phyloP scores from a whole-genome alignment of 2,888 invertebrate species.

The Leucoma salicis region DNA sequence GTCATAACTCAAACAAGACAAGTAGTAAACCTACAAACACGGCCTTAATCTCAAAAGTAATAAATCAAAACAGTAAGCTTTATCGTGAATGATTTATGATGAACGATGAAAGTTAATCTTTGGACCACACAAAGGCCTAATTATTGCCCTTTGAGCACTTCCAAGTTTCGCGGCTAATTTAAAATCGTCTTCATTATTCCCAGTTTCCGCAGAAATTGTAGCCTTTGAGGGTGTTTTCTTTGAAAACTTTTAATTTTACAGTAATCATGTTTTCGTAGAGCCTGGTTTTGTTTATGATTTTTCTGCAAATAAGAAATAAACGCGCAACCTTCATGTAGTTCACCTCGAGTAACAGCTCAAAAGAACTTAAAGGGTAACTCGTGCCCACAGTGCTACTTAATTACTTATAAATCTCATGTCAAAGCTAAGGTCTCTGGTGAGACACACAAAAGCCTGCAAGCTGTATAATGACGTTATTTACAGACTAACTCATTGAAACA shows the following conservation, averaged over 20 bases:
- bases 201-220: conserved; percentile 19
- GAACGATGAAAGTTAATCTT: conserved; percentile 43
- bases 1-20: not conserved
- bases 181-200: conserved; percentile 52
- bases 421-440: too few relatives aligned
- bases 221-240: conserved; percentile 22
- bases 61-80: conserved; percentile 30
- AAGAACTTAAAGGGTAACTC: too few relatives aligned
- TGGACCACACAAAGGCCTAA: conserved; percentile 59
- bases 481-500: too few relatives aligned
- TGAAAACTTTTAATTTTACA: conserved; percentile 24
- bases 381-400: too few relatives aligned
- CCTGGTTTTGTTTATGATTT: too few relatives aligned
- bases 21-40: not conserved
- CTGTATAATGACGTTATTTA: too few relatives aligned
- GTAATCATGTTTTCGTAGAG: too few relatives aligned
- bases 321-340: too few relatives aligned
- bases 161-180: conserved; percentile 53
- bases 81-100: conserved; percentile 41
- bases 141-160: conserved; percentile 61
- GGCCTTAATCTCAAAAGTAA: conserved; percentile 23
- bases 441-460: too few relatives aligned
- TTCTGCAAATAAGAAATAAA: too few relatives aligned
- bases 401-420: too few relatives aligned
- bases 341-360: too few relatives aligned